Evolutionary conservation across 2,888 invertebrate genomes (phyloP).

Genomic region (Nowickia ferox): DNA sequence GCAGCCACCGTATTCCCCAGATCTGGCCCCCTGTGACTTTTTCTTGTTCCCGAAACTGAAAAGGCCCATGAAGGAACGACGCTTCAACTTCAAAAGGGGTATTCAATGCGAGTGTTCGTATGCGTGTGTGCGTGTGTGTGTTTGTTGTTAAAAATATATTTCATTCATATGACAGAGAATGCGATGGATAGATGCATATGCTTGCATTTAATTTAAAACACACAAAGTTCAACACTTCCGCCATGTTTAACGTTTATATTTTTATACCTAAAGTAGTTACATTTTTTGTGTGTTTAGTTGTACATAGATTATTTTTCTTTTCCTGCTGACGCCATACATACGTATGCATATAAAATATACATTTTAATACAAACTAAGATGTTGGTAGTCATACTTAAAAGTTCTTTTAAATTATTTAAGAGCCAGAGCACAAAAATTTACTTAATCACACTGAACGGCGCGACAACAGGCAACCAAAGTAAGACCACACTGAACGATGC

Average conservation of each 20-base stretch:
- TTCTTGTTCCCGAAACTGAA: too few relatives aligned
- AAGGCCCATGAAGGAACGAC: too few relatives aligned
- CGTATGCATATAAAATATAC: background rate
- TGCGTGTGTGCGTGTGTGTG: background rate
- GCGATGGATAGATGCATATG: background rate
- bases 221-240: background rate
- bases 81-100: background rate
- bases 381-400: too few relatives aligned
- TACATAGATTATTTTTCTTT: background rate
- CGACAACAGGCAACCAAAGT: too few relatives aligned
- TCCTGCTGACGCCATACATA: background rate
- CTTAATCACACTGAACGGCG: too few relatives aligned
- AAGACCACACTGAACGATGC: too few relatives aligned
- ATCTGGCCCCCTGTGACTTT: too few relatives aligned
- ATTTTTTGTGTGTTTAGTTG: background rate
- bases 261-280: background rate
- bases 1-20: too few relatives aligned
- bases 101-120: background rate
- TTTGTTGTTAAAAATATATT: background rate
- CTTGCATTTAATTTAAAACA: background rate
- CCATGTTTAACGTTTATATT: background rate
- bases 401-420: too few relatives aligned
- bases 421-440: too few relatives aligned
- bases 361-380: background rate
- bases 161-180: conserved; percentile 2